Conservation (phyloP, 2,888 invertebrate species). For the Lysandra coridon region DNA sequence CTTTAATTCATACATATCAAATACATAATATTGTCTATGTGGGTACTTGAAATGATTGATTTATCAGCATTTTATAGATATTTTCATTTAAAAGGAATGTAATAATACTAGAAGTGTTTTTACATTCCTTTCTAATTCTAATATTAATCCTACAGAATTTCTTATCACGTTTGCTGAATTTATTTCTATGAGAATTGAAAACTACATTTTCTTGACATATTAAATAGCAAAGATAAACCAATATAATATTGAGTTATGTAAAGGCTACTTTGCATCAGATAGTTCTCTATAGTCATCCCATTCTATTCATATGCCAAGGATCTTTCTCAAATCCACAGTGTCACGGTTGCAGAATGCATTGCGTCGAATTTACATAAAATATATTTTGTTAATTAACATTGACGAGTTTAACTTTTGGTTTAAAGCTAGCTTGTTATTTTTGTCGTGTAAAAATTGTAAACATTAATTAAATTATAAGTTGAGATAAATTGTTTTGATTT, state of each 20-base stretch:
- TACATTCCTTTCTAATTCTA: no score
- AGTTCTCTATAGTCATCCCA: slow-evolving; percentile 26
- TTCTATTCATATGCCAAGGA: slow-evolving; percentile 31
- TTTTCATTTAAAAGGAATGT: not conserved
- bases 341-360: slow-evolving; percentile 12
- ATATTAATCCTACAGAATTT: no score
- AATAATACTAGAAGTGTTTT: no score
- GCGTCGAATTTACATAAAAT: not conserved
- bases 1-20: not conserved
- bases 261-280: slow-evolving; percentile 17
- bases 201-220: not conserved
- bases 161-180: not conserved
- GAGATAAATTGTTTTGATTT: not conserved
- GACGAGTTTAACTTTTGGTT: slow-evolving; percentile 19
- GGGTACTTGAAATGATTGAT: not conserved
- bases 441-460: not conserved
- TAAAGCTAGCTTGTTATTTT: not conserved
- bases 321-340: slow-evolving; percentile 18
- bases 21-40: not conserved
- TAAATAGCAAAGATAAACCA: not conserved
- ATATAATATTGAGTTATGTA: slow-evolving; percentile 3
- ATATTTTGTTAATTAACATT: slow-evolving; percentile 16
- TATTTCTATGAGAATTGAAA: not conserved
- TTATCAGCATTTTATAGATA: not conserved
- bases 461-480: not conserved